Base-by-base conservation (phyloP, 2,113 vertebrate genomes). In the Ammodytes marinus region DNA sequence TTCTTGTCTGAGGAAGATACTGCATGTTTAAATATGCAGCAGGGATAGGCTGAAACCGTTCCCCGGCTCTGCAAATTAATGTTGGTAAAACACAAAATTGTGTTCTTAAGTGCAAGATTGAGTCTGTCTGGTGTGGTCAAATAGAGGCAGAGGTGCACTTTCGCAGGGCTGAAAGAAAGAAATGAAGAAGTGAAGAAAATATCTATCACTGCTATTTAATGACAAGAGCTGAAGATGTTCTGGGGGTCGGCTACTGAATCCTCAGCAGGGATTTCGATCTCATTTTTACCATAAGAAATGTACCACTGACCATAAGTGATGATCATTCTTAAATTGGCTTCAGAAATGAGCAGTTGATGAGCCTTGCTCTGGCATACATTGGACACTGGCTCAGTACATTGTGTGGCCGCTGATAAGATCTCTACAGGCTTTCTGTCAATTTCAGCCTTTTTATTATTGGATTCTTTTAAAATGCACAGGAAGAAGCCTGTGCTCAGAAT, bases 11-110 rank as follows among this genome's bases (percentile, higher is more conserved):
- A 50, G 52, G 39, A 67, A 80, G 79, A 88, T 69, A 71, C 61
- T 57, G 75, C 68, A 50, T 69, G 64, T 81, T 86, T 83, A 81
- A 92, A 90, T 88, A 89, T 91, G 91, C 88, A 84, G 63, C 79
- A 79, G 84, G 49, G 82, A 69, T 58, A 61, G 57, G 78, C 47
- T 19, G 47, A 71, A 80, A 68, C n/a, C 67, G 27, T 72, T 82
- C 73, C 69, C 68, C 7, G 37, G n/a, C 55, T 88, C 74, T 86
- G 74, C 59, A 81, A 77, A 84, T 88, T 54, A 86, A 80, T 79
- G 73, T 27, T 77, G 67, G 49, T 37, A 71, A 77, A 75, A 81
- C 54, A 12, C 55, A 54, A 76, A 88, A 82, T 15, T 77, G 45
- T 49, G 49, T 59, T 73, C 49, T 65, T 73, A 46, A 72, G 40